These are phyloP conservation scores for Heliconius melpomene DNA, from an alignment of 1,140 invertebrate species.

Conservation along the genomic window DNA sequence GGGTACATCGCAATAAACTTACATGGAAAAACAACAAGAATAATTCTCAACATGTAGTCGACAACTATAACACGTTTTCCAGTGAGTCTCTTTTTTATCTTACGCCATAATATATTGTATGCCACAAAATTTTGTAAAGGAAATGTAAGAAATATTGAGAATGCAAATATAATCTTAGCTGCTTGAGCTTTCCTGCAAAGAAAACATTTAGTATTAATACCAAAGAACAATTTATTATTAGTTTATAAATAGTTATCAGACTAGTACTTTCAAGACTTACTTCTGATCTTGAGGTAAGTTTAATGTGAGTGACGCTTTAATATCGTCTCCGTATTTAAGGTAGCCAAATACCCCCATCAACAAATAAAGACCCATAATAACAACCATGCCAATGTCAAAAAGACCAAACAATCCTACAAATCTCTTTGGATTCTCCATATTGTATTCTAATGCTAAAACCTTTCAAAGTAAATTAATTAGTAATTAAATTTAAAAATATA, in stretches of 20 bases:
- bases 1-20: conserved; percentile 58
- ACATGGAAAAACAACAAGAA: conserved; percentile 86
- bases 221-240: not conserved
- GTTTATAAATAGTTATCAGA: not conserved
- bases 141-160: conserved; percentile 92
- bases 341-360: conserved; percentile 89
- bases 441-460: conserved; percentile 88
- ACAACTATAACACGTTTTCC: conserved; percentile 75
- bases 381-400: conserved; percentile 86
- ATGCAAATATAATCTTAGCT: conserved; percentile 88
- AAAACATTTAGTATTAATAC: conserved; percentile 32
- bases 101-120: conserved; percentile 89
- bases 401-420: conserved; percentile 87
- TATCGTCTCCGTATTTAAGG: conserved; percentile 85
- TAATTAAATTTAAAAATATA: not conserved
- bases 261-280: conserved; percentile 64
- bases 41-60: conserved; percentile 80
- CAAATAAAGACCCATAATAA: conserved; percentile 86
- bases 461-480: conserved; percentile 9
- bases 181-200: conserved; percentile 86
- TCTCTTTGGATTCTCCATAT: conserved; percentile 86
- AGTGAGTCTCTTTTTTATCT: conserved; percentile 68
- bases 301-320: conserved; percentile 84
- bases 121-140: conserved; percentile 94
- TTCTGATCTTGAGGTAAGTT: conserved; percentile 83